Evolutionary conservation across 2,888 invertebrate species (phyloP).

Genomic region (Tuta absoluta): DNA sequence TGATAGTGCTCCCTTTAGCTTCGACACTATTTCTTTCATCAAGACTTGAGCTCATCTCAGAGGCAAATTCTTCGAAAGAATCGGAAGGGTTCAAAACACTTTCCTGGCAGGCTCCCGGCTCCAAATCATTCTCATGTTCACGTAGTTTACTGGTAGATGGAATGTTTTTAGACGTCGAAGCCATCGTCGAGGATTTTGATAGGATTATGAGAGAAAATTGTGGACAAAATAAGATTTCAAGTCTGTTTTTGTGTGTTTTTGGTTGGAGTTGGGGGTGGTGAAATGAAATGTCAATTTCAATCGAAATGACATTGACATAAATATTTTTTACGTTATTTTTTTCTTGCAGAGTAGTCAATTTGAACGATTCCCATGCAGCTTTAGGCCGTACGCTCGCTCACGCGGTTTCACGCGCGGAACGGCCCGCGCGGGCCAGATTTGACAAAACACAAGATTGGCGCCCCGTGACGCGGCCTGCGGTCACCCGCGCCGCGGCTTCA

Average conservation of each 20-base stretch:
- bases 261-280: constrained; percentile 14
- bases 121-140: constrained; percentile 57
- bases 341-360: background rate
- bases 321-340: background rate
- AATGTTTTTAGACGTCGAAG: constrained; percentile 66
- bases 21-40: constrained; percentile 79
- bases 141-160: constrained; percentile 41
- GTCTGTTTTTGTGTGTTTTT: constrained; percentile 8
- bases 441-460: too few relatives aligned
- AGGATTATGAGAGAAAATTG: constrained; percentile 29
- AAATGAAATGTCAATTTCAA: constrained; percentile 9
- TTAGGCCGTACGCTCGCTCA: too few relatives aligned
- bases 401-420: too few relatives aligned
- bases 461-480: too few relatives aligned
- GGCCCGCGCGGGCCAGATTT: too few relatives aligned
- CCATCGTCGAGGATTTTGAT: constrained; percentile 50
- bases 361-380: too few relatives aligned
- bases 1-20: constrained; percentile 80
- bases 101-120: constrained; percentile 79
- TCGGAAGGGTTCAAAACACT: constrained; percentile 87
- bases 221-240: background rate
- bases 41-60: constrained; percentile 83
- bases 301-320: background rate
- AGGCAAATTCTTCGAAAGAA: constrained; percentile 85
- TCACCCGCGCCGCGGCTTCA: too few relatives aligned